phyloP scores from a whole-genome alignment of 1,140 invertebrate genomes.

The Ericerus pela region DNA sequence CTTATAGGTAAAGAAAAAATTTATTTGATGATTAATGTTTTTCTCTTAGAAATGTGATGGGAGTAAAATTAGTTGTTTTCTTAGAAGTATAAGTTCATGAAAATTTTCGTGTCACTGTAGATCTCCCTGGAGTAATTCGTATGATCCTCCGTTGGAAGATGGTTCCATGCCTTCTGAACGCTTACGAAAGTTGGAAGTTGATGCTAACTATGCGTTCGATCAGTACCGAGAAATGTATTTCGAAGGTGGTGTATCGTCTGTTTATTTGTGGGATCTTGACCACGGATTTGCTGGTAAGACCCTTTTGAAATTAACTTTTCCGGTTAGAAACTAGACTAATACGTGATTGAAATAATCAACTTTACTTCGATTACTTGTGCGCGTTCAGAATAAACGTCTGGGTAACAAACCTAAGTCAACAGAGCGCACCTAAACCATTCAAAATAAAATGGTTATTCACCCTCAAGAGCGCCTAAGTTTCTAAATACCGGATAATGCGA shows the following conservation, averaged over 20 bases:
- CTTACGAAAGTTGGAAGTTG: slow-evolving; percentile 87
- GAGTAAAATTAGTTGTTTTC: neutral
- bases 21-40: neutral
- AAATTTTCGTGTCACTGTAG: slow-evolving; percentile 34
- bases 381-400: too few species aligned
- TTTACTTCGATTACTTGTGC: neutral
- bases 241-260: slow-evolving; percentile 97
- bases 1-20: slow-evolving; percentile 56
- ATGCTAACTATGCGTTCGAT: slow-evolving; percentile 96
- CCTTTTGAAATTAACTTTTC: neutral
- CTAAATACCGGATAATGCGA: too few species aligned
- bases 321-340: neutral
- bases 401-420: too few species aligned
- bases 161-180: slow-evolving; percentile 95
- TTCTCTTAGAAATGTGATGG: too few species aligned
- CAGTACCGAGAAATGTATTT: slow-evolving; percentile 99
- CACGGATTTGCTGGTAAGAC: slow-evolving; percentile 81
- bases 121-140: slow-evolving; percentile 98
- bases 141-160: slow-evolving; percentile 95
- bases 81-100: neutral
- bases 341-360: neutral
- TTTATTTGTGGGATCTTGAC: slow-evolving; percentile 98
- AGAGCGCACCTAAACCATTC: too few species aligned
- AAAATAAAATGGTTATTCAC: too few species aligned
- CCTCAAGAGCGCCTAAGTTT: too few species aligned